A percentile compares a stretch with the other conserved stretches of the same genome.
Evolutionary conservation across 1,140 invertebrate species (phyloP).

Genomic region (Drosophila triauraria): DNA sequence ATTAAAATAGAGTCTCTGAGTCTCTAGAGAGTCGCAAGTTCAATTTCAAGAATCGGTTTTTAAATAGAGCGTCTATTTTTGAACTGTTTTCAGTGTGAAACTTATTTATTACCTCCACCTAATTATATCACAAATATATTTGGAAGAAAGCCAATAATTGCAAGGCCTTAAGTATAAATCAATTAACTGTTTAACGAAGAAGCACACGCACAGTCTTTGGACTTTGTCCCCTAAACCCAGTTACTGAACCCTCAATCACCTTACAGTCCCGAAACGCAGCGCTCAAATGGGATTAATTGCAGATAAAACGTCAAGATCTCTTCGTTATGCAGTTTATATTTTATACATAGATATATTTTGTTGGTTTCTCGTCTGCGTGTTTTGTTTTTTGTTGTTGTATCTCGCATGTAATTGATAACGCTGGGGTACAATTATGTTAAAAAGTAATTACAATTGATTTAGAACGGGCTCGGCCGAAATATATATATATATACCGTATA

Average conservation of each 20-base stretch:
- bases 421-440: slow-evolving; percentile 74
- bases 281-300: slow-evolving; percentile 10
- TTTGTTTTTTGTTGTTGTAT: slow-evolving; percentile 23
- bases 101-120: slow-evolving; percentile 37
- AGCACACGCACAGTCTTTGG: background rate
- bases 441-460: slow-evolving; percentile 78
- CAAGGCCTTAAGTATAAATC: slow-evolving; percentile 25
- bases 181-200: slow-evolving; percentile 18
- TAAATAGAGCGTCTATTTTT: slow-evolving; percentile 30
- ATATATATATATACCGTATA: slow-evolving; percentile 31
- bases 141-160: slow-evolving; percentile 13
- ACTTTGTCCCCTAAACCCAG: too few relatives aligned
- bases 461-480: slow-evolving; percentile 42
- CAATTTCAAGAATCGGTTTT: background rate
- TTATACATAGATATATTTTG: slow-evolving; percentile 45
- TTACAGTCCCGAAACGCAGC: slow-evolving; percentile 23
- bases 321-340: slow-evolving; percentile 50
- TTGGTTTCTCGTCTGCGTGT: slow-evolving; percentile 20
- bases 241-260: background rate
- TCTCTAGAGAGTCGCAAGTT: background rate
- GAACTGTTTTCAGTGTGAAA: slow-evolving; percentile 14
- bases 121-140: slow-evolving; percentile 36
- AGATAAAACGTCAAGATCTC: slow-evolving; percentile 24
- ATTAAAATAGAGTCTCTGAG: background rate
- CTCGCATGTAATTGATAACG: slow-evolving; percentile 68